A percentile compares a stretch with the other conserved stretches of the same genome.
Evolutionary conservation across 2,113 vertebrate species (phyloP).

Genomic region (Melanerpes formicivorus): DNA sequence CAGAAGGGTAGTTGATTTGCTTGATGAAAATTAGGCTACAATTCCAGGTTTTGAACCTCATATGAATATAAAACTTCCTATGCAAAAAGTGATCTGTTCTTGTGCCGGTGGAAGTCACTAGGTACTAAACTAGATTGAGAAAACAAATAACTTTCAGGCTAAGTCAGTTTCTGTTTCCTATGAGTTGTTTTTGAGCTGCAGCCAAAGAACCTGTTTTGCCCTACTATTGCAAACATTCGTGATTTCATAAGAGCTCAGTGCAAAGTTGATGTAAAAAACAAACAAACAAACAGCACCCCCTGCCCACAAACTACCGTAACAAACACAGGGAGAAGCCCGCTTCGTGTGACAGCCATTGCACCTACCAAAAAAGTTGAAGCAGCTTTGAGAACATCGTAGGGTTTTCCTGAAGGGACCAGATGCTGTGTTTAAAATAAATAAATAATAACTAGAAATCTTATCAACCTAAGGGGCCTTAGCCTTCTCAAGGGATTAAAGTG

Average conservation of each 20-base stretch:
- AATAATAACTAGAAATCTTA: slow-evolving; percentile 24
- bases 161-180: slow-evolving; percentile 34
- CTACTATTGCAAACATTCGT: neutral
- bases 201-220: slow-evolving; percentile 41
- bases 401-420: neutral
- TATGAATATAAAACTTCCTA: neutral
- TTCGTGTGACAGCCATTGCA: neutral
- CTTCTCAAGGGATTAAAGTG: slow-evolving; percentile 61
- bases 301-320: neutral
- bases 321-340: neutral
- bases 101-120: neutral
- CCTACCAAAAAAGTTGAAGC: neutral
- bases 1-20: neutral
- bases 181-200: neutral
- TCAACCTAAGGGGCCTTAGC: slow-evolving; percentile 41
- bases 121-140: neutral
- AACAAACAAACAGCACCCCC: neutral
- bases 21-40: neutral
- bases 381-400: neutral
- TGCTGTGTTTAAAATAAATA: slow-evolving; percentile 44
- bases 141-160: neutral
- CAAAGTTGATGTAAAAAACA: slow-evolving; percentile 36
- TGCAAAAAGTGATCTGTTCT: neutral
- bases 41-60: neutral
- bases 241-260: neutral